Evolutionary conservation across 2,888 invertebrate species (phyloP).

Genomic region (Anticlea derivata): DNA sequence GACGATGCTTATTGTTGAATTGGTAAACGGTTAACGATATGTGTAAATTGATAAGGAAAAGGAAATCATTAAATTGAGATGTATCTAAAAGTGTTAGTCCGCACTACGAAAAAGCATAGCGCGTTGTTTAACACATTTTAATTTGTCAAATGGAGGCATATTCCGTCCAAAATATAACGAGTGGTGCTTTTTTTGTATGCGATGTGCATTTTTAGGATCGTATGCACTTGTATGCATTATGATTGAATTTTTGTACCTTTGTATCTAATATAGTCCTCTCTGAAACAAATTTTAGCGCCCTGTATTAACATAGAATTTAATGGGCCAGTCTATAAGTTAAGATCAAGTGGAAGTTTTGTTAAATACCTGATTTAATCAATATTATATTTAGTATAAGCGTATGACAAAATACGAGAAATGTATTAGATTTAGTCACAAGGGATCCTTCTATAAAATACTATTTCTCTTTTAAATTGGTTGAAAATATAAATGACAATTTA

Average conservation of each 20-base stretch:
- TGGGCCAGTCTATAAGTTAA: slow-evolving; percentile 34
- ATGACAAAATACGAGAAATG: slow-evolving; percentile 21
- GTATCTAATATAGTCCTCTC: slow-evolving; percentile 9
- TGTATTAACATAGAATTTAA: slow-evolving; percentile 18
- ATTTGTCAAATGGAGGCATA: slow-evolving; percentile 9
- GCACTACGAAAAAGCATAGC: slow-evolving; percentile 12
- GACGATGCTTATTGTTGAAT: slow-evolving; percentile 40
- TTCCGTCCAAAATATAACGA: slow-evolving; percentile 17
- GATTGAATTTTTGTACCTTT: slow-evolving; percentile 7
- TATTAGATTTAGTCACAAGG: slow-evolving; percentile 14
- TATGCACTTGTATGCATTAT: slow-evolving; percentile 1
- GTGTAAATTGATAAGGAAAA: slow-evolving; percentile 7
- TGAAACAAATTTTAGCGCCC: slow-evolving; percentile 18
- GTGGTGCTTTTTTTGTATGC: slow-evolving; percentile 16
- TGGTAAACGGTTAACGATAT: slow-evolving; percentile 15
- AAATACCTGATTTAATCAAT: slow-evolving; percentile 34
- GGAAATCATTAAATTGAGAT: slow-evolving; percentile 4
- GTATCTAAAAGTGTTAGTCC: neutral
- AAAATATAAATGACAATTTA: too few relatives aligned
- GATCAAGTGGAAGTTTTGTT: slow-evolving; percentile 20
- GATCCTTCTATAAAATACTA: slow-evolving; percentile 13
- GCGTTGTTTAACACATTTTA: slow-evolving; percentile 8
- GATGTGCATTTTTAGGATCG: neutral
- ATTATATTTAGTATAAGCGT: slow-evolving; percentile 15
- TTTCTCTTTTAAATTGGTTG: too few relatives aligned